Evolutionary conservation across 1,140 invertebrate species (phyloP).

Genomic region (Cotesia glomerata): DNA sequence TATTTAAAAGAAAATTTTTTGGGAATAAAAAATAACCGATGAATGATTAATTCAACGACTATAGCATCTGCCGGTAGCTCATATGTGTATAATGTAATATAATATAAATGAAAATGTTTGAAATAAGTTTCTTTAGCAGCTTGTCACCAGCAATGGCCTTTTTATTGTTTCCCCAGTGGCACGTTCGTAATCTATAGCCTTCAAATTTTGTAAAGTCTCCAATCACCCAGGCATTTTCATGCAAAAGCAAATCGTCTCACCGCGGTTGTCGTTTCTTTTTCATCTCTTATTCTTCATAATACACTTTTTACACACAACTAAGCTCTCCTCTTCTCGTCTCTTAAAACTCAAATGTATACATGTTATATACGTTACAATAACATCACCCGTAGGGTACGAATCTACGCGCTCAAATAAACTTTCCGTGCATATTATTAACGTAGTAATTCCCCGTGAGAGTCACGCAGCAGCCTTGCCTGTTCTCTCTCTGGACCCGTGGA

Average conservation of each 20-base stretch:
- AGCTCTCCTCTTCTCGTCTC: background rate
- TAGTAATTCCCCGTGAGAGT: slow-evolving; percentile 26
- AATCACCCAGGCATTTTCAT: slow-evolving; percentile 41
- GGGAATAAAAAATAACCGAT: no score
- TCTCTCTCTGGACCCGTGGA: slow-evolving; percentile 1
- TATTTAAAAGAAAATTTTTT: background rate
- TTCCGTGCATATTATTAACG: slow-evolving; percentile 39
- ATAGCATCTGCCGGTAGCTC: no score
- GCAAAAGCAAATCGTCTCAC: slow-evolving; percentile 30
- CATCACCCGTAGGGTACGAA: slow-evolving; percentile 33
- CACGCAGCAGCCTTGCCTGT: slow-evolving; percentile 1
- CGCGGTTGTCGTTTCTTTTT: slow-evolving; percentile 6
- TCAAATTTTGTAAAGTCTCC: slow-evolving; percentile 41
- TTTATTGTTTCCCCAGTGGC: slow-evolving; percentile 31
- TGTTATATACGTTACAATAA: slow-evolving; percentile 36
- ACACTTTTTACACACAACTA: slow-evolving; percentile 2
- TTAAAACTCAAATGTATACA: background rate
- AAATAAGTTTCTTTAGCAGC: background rate
- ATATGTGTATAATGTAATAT: background rate
- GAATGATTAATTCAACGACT: no score
- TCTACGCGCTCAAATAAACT: slow-evolving; percentile 37
- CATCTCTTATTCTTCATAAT: background rate
- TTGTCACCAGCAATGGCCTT: slow-evolving; percentile 2
- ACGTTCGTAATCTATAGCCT: slow-evolving; percentile 35
- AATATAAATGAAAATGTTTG: background rate